Conservation (phyloP, 2,797 vertebrate genomes). For the Aplochiton taeniatus region DNA sequence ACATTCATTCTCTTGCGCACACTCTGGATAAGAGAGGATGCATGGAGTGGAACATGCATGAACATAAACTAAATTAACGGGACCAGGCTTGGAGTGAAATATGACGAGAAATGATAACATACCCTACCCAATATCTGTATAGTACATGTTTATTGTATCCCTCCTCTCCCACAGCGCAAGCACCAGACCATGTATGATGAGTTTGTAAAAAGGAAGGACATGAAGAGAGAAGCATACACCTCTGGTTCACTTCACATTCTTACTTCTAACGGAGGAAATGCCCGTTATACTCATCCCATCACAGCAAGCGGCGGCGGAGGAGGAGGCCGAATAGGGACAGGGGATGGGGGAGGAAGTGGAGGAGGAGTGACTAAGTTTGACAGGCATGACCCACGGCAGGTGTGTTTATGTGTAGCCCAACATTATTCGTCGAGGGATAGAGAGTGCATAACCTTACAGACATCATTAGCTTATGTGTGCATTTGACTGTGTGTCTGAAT, state of each 20-base stretch:
- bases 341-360: slow-evolving; percentile 60
- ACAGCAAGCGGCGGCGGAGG: slow-evolving; percentile 44
- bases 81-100: no score
- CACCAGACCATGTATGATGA: slow-evolving; percentile 84
- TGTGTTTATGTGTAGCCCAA: slow-evolving; percentile 23
- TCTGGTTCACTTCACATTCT: slow-evolving; percentile 69
- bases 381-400: slow-evolving; percentile 79
- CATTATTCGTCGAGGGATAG: background rate
- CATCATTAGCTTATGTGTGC: no score
- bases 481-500: no score
- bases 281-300: slow-evolving; percentile 56
- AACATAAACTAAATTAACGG: no score
- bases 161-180: slow-evolving; percentile 66
- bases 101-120: no score
- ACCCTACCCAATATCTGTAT: slow-evolving; percentile 5
- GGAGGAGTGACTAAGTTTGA: slow-evolving; percentile 76
- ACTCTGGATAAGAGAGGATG: no score
- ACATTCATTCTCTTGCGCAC: no score
- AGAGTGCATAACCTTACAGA: no score
- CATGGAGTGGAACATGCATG: no score
- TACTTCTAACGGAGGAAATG: slow-evolving; percentile 61
- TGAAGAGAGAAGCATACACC: slow-evolving; percentile 80
- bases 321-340: slow-evolving; percentile 44
- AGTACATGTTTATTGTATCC: background rate
- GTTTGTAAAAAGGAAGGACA: slow-evolving; percentile 84